Evolutionary conservation across 2,888 invertebrate species (phyloP).

Genomic region (Tachina grossa): DNA sequence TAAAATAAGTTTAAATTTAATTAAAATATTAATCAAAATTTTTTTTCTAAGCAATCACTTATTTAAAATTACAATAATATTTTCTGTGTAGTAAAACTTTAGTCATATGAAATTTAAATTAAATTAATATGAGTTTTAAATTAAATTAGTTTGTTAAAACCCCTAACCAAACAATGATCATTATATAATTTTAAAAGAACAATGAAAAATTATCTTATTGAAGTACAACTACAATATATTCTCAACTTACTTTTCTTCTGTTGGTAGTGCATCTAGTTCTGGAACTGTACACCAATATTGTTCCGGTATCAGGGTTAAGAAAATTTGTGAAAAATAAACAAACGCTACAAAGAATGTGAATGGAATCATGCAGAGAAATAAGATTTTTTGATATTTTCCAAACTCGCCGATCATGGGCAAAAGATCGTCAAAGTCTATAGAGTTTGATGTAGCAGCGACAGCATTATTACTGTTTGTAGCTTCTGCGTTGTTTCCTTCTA

Average conservation of each 20-base stretch:
- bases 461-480: conserved; percentile 64
- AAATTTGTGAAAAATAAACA: conserved; percentile 95
- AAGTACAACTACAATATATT: background rate
- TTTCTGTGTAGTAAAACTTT: no score
- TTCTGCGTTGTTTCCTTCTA: conserved; percentile 70
- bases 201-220: no score
- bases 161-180: no score
- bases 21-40: no score
- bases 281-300: conserved; percentile 91
- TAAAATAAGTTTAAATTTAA: no score
- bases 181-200: no score
- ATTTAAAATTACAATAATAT: no score
- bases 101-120: no score
- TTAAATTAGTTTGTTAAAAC: no score
- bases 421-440: conserved; percentile 91
- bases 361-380: conserved; percentile 93
- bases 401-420: conserved; percentile 93
- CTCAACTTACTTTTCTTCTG: conserved; percentile 87
- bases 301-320: conserved; percentile 91
- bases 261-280: conserved; percentile 84
- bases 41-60: no score
- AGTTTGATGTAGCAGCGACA: conserved; percentile 67
- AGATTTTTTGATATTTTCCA: conserved; percentile 91
- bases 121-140: no score
- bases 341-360: conserved; percentile 94